Evolutionary conservation across 2,888 invertebrate genomes (phyloP).

Genomic region (Germaria angustata): DNA sequence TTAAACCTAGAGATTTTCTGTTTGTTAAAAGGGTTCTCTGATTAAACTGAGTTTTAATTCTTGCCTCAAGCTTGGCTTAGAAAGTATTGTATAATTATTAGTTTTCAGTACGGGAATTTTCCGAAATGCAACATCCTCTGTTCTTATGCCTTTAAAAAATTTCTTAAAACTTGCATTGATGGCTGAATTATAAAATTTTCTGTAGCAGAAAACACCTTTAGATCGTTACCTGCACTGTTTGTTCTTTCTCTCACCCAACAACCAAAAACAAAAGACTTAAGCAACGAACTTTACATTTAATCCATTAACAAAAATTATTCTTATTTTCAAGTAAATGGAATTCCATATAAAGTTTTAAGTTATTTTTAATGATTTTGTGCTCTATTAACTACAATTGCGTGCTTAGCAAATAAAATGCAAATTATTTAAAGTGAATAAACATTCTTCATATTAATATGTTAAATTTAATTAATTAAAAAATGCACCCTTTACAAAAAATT

Average conservation of each 20-base stretch:
- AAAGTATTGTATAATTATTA: no score
- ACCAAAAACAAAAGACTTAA: constrained; percentile 40
- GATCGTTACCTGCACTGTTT: neutral
- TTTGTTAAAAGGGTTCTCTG: no score
- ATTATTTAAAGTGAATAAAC: constrained; percentile 24
- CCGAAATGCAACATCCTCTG: no score
- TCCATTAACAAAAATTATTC: neutral
- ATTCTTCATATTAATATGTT: constrained; percentile 9
- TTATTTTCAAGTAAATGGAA: constrained; percentile 18
- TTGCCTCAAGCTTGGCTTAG: no score
- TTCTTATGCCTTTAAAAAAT: no score
- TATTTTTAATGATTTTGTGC: constrained; percentile 63
- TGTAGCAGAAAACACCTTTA: neutral
- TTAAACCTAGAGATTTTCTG: no score
- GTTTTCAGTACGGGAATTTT: no score
- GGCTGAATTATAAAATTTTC: neutral
- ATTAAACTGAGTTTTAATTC: no score
- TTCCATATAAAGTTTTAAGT: constrained; percentile 48
- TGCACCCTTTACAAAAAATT: constrained; percentile 35
- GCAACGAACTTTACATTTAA: constrained; percentile 19
- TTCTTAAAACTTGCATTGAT: no score
- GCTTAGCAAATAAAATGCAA: constrained; percentile 54
- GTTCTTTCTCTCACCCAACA: neutral
- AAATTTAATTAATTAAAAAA: constrained; percentile 33
- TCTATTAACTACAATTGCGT: constrained; percentile 60